Evolutionary conservation across 64 coral and sea anemone genomes (phyloP), one percentile per base, ranked within the genome.

Genomic region (Montipora capricornis): DNA sequence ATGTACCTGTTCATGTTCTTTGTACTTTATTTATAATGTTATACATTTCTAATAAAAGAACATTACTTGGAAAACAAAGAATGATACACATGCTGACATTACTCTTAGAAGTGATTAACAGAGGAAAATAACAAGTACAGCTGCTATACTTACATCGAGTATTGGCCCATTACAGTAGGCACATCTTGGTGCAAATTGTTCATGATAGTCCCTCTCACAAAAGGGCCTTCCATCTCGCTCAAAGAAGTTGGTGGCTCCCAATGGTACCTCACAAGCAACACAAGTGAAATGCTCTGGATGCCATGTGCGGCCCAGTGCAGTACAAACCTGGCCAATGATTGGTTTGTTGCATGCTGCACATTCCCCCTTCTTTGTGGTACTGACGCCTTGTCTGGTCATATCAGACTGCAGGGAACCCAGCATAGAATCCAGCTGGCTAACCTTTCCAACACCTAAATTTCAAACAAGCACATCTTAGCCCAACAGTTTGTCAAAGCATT

Each of bases 191-290:
- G 98, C 98, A 99, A 94, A 99, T 8, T 93, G 87, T 5, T 99
- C 98, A 82, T 99, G 98, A 58, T 99, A 99, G 59, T 99, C 98
- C 87, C 94, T 99, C 55, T 99, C 98, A 90, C 98, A 99, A 58
- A 94, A 99, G 14, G 98, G 98, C 89, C 92, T 96, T 51, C 98
- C 98, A 82, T 99, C 98, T 80, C 98, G 88, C 55, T 99, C 98
- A 90, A 99, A 99, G 89, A 99, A 99, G 64, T 99, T 99, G 58
- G 88, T 92, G 14, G 95, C 90, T 47, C 98, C 98, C 60, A 99
- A 77, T 17, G 98, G 95, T 47, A 96, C 79, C 44, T 99, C 98
- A 93, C 98, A 99, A 62, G 98, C 90, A 64, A 99, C 95, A 93
- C 98, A 99, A 88, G 87, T 90, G 87, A 99, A 99, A 90, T 99